Conservation (phyloP, 2,113 vertebrate species). For the Coracopsis vasa region DNA sequence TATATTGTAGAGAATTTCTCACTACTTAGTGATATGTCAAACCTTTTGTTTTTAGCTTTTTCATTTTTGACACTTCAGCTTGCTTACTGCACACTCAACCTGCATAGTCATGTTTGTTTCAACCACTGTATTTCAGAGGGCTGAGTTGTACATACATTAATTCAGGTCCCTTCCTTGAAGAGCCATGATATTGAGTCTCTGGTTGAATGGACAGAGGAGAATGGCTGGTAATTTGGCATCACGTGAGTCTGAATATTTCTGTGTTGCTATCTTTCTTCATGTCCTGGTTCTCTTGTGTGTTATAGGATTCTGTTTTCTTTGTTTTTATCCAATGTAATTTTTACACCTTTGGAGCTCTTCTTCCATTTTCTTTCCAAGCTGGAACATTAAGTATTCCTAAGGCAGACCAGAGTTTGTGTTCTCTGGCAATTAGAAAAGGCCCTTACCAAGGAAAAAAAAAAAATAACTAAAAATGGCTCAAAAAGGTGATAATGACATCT, state of each 20-base stretch:
- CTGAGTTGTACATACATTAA: background rate
- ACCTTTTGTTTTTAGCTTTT: background rate
- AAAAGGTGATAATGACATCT: background rate
- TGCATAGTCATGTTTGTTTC: background rate
- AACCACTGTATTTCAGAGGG: background rate
- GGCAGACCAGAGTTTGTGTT: background rate
- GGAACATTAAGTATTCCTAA: background rate
- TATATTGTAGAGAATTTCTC: background rate
- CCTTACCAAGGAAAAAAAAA: background rate
- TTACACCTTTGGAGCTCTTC: background rate
- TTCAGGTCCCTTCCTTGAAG: background rate
- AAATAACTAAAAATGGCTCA: background rate
- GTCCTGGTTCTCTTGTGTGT: background rate
- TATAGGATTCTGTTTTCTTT: background rate
- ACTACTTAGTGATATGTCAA: background rate
- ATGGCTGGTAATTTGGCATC: conserved; percentile 11
- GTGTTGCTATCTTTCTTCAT: background rate
- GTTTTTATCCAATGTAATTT: background rate
- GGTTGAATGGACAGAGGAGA: background rate
- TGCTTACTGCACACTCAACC: background rate
- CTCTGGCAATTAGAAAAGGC: background rate
- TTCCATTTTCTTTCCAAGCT: background rate
- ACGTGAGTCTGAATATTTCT: conserved; percentile 36
- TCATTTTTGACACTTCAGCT: background rate
- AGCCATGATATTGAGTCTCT: background rate